Percentiles rank a stretch among this genome's conserved stretches.
Conservation (phyloP, 2,888 invertebrate genomes). For the Mesorhabditis belari region DNA sequence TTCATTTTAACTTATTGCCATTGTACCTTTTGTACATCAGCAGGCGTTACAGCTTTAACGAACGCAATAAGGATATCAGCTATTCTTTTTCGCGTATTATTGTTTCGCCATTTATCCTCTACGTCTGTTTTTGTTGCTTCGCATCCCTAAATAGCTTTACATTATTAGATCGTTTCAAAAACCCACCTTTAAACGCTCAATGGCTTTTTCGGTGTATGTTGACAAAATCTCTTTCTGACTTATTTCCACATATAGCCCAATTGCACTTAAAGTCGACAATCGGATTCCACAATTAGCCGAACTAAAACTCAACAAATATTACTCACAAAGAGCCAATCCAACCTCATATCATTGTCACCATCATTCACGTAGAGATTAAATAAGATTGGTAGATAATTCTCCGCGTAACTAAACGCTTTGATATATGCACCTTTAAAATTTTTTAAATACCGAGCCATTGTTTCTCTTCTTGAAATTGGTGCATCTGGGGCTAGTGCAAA, state of each 20-base stretch:
- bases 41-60: constrained; percentile 19
- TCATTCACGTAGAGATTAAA: constrained; percentile 70
- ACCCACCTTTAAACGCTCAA: constrained; percentile 7
- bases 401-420: constrained; percentile 75
- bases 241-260: constrained; percentile 63
- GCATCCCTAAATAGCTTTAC: too few species aligned
- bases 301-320: too few species aligned
- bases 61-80: constrained; percentile 43
- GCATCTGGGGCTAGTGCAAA: constrained; percentile 62
- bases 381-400: constrained; percentile 85
- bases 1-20: too few species aligned
- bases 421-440: too few species aligned
- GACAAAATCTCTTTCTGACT: constrained; percentile 53
- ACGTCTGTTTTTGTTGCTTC: too few species aligned
- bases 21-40: background rate
- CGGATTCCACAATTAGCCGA: too few species aligned
- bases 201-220: constrained; percentile 38
- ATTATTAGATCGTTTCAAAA: background rate
- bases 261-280: constrained; percentile 73
- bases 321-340: too few species aligned
- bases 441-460: constrained; percentile 18
- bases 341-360: constrained; percentile 22
- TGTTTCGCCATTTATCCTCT: too few species aligned
- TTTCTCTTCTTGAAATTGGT: constrained; percentile 22
- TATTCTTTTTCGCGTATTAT: constrained; percentile 32